Evolutionary conservation across 1,140 invertebrate genomes (phyloP).

Genomic region (Scylla paramamosain): DNA sequence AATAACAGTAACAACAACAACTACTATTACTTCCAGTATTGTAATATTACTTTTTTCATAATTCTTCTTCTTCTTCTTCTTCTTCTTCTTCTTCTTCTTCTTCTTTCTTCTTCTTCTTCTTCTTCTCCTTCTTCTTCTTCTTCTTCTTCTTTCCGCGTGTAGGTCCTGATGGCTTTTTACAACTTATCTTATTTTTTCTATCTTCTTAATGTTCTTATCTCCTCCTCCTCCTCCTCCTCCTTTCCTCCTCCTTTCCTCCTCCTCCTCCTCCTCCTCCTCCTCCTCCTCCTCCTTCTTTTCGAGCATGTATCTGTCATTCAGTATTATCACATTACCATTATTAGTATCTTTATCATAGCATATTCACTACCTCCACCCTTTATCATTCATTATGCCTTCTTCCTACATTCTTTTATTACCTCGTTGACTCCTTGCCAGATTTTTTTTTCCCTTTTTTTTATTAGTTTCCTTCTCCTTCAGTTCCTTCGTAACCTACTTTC

Average conservation of each 20-base stretch:
- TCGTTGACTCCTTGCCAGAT: not conserved
- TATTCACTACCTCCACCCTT: not conserved
- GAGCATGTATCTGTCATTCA: not conserved
- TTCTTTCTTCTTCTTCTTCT: not conserved
- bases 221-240: not conserved
- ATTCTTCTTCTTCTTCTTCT: too few species aligned
- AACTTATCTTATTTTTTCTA: not conserved
- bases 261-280: not conserved
- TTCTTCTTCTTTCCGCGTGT: not conserved
- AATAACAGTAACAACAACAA: too few species aligned
- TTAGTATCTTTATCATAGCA: not conserved
- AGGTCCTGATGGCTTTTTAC: too few species aligned
- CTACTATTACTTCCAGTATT: too few species aligned
- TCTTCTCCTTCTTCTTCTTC: not conserved
- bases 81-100: too few species aligned
- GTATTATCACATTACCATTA: not conserved
- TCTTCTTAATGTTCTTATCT: not conserved
- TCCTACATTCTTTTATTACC: not conserved
- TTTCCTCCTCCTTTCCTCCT: not conserved
- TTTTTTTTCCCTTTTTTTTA: not conserved
- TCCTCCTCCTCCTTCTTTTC: not conserved
- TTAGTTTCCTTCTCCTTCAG: not conserved
- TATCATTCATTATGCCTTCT: not conserved
- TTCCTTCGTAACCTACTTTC: not conserved
- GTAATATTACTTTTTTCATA: too few species aligned